Evolutionary conservation across 2,888 invertebrate species (phyloP), one percentile per base, ranked within the genome.

Genomic region (Bhutanitis thaidina): DNA sequence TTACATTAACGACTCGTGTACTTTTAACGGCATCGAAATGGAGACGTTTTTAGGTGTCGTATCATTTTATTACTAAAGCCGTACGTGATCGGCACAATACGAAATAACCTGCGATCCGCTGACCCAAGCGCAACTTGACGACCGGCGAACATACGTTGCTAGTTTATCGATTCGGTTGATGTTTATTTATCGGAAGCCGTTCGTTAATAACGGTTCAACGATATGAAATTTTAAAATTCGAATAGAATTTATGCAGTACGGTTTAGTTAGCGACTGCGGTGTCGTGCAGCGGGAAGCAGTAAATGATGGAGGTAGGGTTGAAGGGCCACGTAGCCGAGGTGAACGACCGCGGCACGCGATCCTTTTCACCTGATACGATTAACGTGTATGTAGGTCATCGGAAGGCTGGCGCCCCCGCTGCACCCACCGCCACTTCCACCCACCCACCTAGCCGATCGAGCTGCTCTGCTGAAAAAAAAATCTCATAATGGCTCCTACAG

Each of bases 341-440:
- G 71, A 75, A 73, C 77, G 82, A 70, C 67, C 65, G 70, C 76
- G 74, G 72, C 80, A 83, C 75, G 83, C 77, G 79, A 75, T 58
- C 59, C 55, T 70, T 72, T 76, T 77, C 79, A 79, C 79, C 80
- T 78, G 79, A 76, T 77, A 71, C 80, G 79, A 80, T 81, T 80
- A 78, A 61, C 59, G 60, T 57, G 63, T 61, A 84, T 80, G 69
- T 84, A 69, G 84, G 84, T 83, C 81, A 83, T 55, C 74, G 68
- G 81, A 67, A 59, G 77, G 65, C 52, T 52, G 55, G 71, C 71
- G 72, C 72, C 64, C 65, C 37, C 29, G 29, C 16, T 13, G 7
- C 25, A 16, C 34, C 27, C 44, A 52, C 45, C 40, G 64, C 69
- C 74, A 70, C 62, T 66, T 50, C 40, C 12, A 7, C n/a, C 36